These are phyloP conservation scores for Oceanites oceanicus DNA, from an alignment of 2,113 vertebrate genomes.

Conservation along the genomic window DNA sequence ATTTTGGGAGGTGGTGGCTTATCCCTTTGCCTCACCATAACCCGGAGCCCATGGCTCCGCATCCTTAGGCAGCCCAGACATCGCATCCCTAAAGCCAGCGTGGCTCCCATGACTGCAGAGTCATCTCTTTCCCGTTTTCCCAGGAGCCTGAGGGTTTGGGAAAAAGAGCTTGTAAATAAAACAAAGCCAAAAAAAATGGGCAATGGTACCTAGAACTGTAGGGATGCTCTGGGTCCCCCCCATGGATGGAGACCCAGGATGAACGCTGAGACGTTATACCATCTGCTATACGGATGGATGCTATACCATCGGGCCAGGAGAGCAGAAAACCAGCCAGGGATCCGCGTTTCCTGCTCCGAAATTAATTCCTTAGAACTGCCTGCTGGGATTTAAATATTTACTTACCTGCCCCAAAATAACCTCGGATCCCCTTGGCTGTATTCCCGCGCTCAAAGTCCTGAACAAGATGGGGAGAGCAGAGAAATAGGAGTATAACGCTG, in stretches of 20 bases:
- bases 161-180: neutral
- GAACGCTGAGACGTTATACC: too few species aligned
- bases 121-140: neutral
- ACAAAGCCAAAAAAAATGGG: neutral
- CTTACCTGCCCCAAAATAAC: neutral
- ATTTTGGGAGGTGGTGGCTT: neutral
- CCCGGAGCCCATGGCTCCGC: neutral
- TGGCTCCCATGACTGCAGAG: neutral
- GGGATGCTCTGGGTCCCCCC: neutral
- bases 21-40: neutral
- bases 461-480: neutral
- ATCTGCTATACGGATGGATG: neutral
- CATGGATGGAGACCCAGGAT: accelerated
- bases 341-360: accelerated
- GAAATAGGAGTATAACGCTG: accelerated
- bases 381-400: neutral
- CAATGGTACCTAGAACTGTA: neutral
- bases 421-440: neutral
- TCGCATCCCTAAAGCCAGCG: neutral
- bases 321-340: neutral
- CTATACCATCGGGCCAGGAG: accelerated
- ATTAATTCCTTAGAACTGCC: neutral
- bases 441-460: neutral
- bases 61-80: neutral
- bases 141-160: neutral